Base-by-base conservation (phyloP, 2,797 vertebrate species). In the Propithecus perrieri region DNA sequence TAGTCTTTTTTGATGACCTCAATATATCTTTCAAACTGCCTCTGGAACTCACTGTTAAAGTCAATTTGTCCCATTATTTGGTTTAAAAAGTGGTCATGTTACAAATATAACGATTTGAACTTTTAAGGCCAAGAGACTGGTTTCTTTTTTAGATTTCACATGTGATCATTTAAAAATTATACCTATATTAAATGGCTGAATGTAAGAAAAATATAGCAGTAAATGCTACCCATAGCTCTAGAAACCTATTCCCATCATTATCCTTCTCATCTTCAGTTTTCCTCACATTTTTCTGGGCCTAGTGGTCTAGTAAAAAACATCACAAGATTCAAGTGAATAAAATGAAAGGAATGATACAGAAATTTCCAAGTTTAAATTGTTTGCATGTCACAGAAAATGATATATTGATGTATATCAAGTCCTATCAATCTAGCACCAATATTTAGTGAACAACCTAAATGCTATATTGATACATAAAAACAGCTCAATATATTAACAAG, bases 101-200 rank as follows among this genome's bases (percentile, higher is more conserved):
- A 79, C 38, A 88, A 87, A 91, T 76, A 26, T 3, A 41, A 90
- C 76, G 65, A 87, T 65, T 35, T 86, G 24, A 85, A 91, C 30
- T 94, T 95, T 57, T 93, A 91, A 75, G 28, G 33, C 38, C 38
- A 95, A 85, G 17, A 71, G 35, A 93, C 12, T 85, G 8, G 8
- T 89, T 3, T 46, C 35, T 75, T 95, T 91, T 83, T 87, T 15
- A 87, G 6, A 91, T 85, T 92, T 85, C 74, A 69, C 20, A 20
- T 75, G 71, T 83, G 26, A 89, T 50, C 84, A 86, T 53, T 95
- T 95, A 72, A 93, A 96, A 87, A 30, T 67, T 61, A 72, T 38
- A 80, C 46, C 46, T 91, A 2, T 92, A 57, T 26, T 75, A 91
- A 0, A 30, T 61, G 35, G 72, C 30, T 33, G 30, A 63, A 86